A percentile compares a stretch with the other conserved stretches of the same genome.
Evolutionary conservation across 2,113 vertebrate species (phyloP).

Genomic region (Psittacus erithacus): DNA sequence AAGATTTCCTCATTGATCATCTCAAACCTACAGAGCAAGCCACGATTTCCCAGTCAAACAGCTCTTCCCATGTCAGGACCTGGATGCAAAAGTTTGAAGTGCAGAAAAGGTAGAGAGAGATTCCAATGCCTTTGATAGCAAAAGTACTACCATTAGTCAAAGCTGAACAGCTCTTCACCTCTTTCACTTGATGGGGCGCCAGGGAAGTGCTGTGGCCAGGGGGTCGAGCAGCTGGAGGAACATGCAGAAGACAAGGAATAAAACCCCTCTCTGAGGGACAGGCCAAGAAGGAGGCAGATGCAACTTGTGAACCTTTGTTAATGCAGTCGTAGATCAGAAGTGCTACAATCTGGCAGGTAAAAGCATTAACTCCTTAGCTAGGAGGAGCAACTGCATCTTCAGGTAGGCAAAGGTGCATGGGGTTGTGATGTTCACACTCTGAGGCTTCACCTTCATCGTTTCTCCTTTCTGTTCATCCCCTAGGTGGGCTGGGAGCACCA

Average conservation of each 20-base stretch:
- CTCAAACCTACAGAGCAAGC: background rate
- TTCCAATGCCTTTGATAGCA: background rate
- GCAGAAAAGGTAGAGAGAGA: background rate
- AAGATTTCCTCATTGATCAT: background rate
- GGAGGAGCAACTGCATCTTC: background rate
- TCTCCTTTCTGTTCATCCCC: background rate
- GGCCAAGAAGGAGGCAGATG: background rate
- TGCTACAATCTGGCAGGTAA: background rate
- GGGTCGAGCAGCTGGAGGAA: background rate
- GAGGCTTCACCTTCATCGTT: background rate
- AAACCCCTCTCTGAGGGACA: background rate
- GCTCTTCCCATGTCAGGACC: background rate
- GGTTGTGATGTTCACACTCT: accelerated
- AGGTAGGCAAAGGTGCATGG: background rate
- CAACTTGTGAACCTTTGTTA: background rate
- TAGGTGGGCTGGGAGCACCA: background rate
- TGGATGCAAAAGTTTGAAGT: background rate
- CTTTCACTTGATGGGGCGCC: background rate
- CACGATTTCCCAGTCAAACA: background rate
- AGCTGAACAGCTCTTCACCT: background rate
- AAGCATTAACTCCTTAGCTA: background rate
- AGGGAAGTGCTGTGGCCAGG: background rate
- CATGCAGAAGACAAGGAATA: background rate
- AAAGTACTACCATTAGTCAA: background rate
- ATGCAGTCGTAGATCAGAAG: background rate